Percentiles rank a stretch among this genome's conserved stretches.
Evolutionary conservation across 2,797 vertebrate genomes (phyloP).

Genomic region (Chromobotia macracanthus): DNA sequence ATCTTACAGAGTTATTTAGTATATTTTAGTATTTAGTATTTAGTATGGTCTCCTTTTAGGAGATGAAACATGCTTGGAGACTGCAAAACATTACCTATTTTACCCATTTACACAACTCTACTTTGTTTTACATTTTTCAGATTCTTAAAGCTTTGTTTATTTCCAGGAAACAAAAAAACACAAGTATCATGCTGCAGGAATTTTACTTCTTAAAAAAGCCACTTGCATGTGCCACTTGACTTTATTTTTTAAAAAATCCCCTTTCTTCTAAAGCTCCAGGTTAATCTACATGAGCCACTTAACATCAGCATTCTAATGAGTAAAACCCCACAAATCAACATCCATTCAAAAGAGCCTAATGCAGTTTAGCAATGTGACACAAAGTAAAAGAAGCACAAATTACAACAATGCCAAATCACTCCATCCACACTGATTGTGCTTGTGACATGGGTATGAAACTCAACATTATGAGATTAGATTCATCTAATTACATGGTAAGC

Average conservation of each 20-base stretch:
- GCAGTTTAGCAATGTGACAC: conserved; percentile 28
- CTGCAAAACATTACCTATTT: too few relatives aligned
- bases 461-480: conserved; percentile 26
- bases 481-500: conserved; percentile 23
- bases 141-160: neutral
- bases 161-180: neutral
- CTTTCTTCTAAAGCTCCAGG: conserved; percentile 1
- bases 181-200: conserved; percentile 17
- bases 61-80: too few relatives aligned
- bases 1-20: too few relatives aligned
- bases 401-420: neutral
- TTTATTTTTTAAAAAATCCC: neutral
- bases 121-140: too few relatives aligned
- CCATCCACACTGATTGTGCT: neutral
- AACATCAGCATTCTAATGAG: conserved; percentile 20
- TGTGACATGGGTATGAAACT: conserved; percentile 19
- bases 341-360: conserved; percentile 12
- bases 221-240: too few relatives aligned
- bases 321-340: conserved; percentile 22
- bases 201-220: too few relatives aligned
- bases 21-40: too few relatives aligned
- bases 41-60: too few relatives aligned
- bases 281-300: conserved; percentile 9
- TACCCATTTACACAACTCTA: too few relatives aligned
- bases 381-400: conserved; percentile 1